phyloP scores from a whole-genome alignment of 1,140 invertebrate genomes.

The Coboldia fuscipes region DNA sequence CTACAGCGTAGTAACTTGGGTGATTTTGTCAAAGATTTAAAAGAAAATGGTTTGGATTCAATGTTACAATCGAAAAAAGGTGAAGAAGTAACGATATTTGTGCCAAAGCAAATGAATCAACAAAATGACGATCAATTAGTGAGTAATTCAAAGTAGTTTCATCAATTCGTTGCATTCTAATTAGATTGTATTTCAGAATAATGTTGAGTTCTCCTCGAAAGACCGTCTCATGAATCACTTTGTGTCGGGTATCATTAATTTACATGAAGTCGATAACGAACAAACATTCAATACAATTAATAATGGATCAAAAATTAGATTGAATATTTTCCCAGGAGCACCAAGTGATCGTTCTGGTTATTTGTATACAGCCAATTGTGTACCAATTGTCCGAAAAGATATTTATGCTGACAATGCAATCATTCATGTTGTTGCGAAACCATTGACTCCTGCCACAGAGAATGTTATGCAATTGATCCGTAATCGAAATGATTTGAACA shows the following conservation, averaged over 20 bases:
- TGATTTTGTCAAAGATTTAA: no score
- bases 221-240: slow-evolving; percentile 23
- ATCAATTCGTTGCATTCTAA: no score
- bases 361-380: slow-evolving; percentile 29
- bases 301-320: slow-evolving; percentile 27
- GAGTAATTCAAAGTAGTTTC: no score
- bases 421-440: slow-evolving; percentile 37
- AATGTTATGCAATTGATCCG: slow-evolving; percentile 23
- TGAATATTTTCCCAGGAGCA: slow-evolving; percentile 33
- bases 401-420: slow-evolving; percentile 38
- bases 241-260: slow-evolving; percentile 21
- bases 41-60: no score
- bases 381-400: slow-evolving; percentile 23
- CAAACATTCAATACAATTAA: slow-evolving; percentile 22
- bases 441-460: slow-evolving; percentile 30
- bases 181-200: no score
- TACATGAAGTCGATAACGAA: slow-evolving; percentile 24
- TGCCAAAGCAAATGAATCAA: no score
- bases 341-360: slow-evolving; percentile 14
- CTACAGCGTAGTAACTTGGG: no score
- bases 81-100: no score
- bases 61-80: no score
- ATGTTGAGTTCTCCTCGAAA: slow-evolving; percentile 11
- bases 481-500: slow-evolving; percentile 18
- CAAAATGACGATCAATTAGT: no score